phyloP scores from a whole-genome alignment of 92 coral and sea anemone species.

The Palythoa caribaeorum region DNA sequence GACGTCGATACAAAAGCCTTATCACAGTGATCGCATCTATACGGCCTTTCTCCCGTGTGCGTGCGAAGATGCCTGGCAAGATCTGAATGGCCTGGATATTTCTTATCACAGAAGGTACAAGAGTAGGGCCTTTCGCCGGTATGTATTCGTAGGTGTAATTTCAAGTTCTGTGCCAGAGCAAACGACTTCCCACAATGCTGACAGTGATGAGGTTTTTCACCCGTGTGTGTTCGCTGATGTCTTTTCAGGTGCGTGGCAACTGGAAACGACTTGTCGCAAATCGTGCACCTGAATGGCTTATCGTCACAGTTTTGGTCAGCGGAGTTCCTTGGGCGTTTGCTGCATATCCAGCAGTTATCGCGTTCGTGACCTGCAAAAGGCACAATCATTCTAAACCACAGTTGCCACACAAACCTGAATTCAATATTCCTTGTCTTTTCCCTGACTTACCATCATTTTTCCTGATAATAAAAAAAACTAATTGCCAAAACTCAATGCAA shows the following conservation, averaged over 20 bases:
- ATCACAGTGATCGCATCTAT: conserved; percentile 39
- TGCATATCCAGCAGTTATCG: conserved; percentile 33
- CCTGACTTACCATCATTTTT: not conserved
- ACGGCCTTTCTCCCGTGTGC: conserved; percentile 44
- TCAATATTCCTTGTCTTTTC: too few species aligned
- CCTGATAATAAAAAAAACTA: not conserved
- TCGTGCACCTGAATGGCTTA: conserved; percentile 27
- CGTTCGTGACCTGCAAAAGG: conserved; percentile 34
- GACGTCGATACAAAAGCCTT: conserved; percentile 25
- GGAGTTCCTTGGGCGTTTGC: conserved; percentile 16
- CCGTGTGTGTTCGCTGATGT: conserved; percentile 44
- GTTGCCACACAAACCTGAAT: too few species aligned
- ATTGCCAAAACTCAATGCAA: too few species aligned
- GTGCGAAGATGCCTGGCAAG: conserved; percentile 41
- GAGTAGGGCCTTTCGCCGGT: conserved; percentile 41
- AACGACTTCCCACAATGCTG: conserved; percentile 30
- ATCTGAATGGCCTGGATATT: conserved; percentile 39
- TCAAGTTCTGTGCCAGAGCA: conserved; percentile 38
- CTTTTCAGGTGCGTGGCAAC: conserved; percentile 31
- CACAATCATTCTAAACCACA: not conserved
- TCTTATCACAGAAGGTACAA: conserved; percentile 33
- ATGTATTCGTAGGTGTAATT: conserved; percentile 36
- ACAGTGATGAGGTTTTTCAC: conserved; percentile 39
- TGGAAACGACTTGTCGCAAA: conserved; percentile 30
- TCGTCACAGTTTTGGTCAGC: not conserved